Base-by-base conservation (phyloP, 1,140 invertebrate species). In the Zaprionus ghesquierei region DNA sequence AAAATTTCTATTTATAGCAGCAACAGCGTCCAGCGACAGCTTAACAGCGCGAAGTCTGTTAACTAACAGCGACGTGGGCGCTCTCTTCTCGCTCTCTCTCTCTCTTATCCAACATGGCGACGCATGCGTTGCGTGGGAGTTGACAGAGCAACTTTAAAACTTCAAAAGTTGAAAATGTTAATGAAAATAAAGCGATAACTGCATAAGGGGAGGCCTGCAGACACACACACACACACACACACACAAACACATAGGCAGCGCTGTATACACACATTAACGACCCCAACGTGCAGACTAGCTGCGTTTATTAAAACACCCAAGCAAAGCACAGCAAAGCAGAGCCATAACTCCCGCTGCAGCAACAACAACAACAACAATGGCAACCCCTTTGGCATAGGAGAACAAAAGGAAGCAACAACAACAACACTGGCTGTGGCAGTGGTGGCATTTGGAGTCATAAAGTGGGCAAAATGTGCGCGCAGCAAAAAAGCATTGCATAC, bases 231-330 rank as follows among this genome's bases (percentile, higher is more conserved):
- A 25, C n/a, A 9, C 31, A 50, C 22, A 49, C 55, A 60, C 27
- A 27, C 33, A 46, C 33, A 41, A 49, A 56, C 46, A 38, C 15
- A 46, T 23, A 27, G 50, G 41, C 41, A 41, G 25, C 6, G 8
- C 1, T 20, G 3, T 15, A 29, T 15, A 61, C 53, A 41, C 25
- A 27, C 41, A 35, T 27, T 27, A 29, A 60, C 38, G 35, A 59
- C 31, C 58, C 35, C 25, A 59, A 60, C 69, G 63, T 46, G 54
- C 20, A 54, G 55, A 46, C 69, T 68, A 29, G 69, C 65, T 73
- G 62, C 79, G 72, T 75, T 81, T 72, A 86, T 86, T 86, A 89
- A 73, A 86, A 86, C 84, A 82, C 84, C 82, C 79, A 35, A 54
- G 58, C 62, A 29, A 15, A 29, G 82, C 82, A 87, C 82, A 78